Percentiles rank a stretch among this genome's conserved stretches.
These are phyloP conservation scores for Protodeltote pygarga DNA, from an alignment of 2,888 invertebrate genomes.

Conservation along the genomic window DNA sequence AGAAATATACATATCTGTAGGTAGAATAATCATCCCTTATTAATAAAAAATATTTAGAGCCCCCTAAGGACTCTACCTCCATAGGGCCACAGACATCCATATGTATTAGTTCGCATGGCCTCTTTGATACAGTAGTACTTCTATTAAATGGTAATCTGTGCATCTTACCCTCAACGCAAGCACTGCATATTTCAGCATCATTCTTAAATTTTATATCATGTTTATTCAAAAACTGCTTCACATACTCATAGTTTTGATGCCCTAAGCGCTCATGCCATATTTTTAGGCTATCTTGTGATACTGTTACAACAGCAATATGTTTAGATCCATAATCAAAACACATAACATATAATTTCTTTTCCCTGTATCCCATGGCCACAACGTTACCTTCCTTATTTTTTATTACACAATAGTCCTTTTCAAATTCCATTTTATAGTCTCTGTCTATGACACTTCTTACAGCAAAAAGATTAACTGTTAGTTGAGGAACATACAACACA, in stretches of 20 bases:
- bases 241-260: slow-evolving; percentile 5
- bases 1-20: background rate
- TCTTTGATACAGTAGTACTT: background rate
- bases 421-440: background rate
- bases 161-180: background rate
- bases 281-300: background rate
- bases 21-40: slow-evolving; percentile 1
- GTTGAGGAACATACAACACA: background rate
- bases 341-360: background rate
- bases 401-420: background rate
- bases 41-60: background rate
- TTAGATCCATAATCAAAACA: background rate
- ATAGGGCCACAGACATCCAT: slow-evolving; percentile 1
- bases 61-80: background rate
- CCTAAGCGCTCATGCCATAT: slow-evolving; percentile 3
- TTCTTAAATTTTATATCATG: slow-evolving; percentile 3
- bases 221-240: slow-evolving; percentile 3
- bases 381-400: background rate
- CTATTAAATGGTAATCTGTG: background rate
- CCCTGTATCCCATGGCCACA: background rate
- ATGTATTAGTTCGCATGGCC: background rate
- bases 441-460: slow-evolving; percentile 1
- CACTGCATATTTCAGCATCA: slow-evolving; percentile 1
- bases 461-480: background rate
- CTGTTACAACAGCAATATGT: background rate